Evolutionary conservation across 2,797 vertebrate species (phyloP).

Genomic region (Emydoidea blandingii): DNA sequence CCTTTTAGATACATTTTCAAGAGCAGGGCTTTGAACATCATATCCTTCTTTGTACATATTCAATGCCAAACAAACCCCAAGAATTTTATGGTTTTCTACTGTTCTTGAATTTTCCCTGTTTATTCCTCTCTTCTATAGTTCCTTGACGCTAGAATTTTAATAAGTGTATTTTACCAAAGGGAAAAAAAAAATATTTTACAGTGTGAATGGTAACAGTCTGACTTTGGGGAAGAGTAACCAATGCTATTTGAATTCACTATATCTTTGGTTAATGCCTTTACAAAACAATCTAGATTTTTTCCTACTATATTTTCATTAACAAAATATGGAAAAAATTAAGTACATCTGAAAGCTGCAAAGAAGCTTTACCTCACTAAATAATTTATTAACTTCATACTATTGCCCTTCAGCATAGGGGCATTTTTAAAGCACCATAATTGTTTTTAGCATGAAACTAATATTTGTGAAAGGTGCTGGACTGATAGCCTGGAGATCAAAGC

Average conservation of each 20-base stretch:
- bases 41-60: background rate
- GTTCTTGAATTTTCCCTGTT: background rate
- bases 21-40: background rate
- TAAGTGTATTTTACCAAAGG: constrained; percentile 10
- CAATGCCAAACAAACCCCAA: accelerated
- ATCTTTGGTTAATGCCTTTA: background rate
- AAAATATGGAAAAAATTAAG: constrained; percentile 14
- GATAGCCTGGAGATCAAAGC: constrained; percentile 58
- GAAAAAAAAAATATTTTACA: background rate
- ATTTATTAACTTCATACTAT: background rate
- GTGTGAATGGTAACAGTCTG: background rate
- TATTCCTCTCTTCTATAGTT: constrained; percentile 5
- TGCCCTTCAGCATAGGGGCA: background rate
- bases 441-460: background rate
- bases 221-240: background rate
- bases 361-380: background rate
- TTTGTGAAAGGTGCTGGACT: constrained; percentile 41
- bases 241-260: background rate
- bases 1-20: background rate
- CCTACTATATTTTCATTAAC: background rate
- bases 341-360: constrained; percentile 24
- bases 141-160: constrained; percentile 29
- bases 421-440: constrained; percentile 9
- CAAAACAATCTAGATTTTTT: constrained; percentile 8
- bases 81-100: constrained; percentile 2